Percentiles rank a stretch among this genome's conserved stretches.
Conservation (phyloP, 2,113 vertebrate genomes). For the Podarcis cretensis region DNA sequence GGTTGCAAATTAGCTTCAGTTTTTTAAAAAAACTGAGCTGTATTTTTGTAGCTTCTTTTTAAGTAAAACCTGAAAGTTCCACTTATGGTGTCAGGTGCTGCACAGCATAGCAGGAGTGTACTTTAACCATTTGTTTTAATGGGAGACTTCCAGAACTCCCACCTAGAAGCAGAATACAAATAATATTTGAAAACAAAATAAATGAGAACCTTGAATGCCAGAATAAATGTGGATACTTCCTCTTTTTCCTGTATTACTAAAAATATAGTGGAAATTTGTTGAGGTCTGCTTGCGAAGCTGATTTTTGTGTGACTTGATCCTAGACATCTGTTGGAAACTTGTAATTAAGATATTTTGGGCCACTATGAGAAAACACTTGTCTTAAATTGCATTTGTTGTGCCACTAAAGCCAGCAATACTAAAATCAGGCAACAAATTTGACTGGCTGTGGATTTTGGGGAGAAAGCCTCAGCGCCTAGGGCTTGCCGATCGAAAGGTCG, state of each 20-base stretch:
- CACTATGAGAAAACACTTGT: background rate
- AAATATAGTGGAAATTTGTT: background rate
- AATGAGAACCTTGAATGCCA: background rate
- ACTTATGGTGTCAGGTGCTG: background rate
- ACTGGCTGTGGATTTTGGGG: background rate
- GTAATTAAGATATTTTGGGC: background rate
- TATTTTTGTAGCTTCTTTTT: background rate
- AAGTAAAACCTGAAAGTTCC: background rate
- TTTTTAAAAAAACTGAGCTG: background rate
- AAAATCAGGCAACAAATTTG: constrained; percentile 1
- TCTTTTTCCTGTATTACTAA: background rate
- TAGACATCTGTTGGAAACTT: background rate
- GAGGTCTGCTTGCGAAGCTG: background rate
- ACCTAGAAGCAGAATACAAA: background rate
- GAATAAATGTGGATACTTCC: background rate
- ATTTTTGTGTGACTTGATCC: background rate
- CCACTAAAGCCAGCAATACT: background rate
- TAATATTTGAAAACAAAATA: background rate
- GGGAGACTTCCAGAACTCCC: background rate
- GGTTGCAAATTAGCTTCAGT: background rate
- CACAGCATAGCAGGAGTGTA: background rate
- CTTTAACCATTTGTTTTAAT: background rate
- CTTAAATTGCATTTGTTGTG: background rate
- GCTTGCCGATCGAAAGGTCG: too few relatives aligned
- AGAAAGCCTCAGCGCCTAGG: too few relatives aligned